phyloP scores from a whole-genome alignment of 2,888 invertebrate genomes.

The Penaeus monodon region DNA sequence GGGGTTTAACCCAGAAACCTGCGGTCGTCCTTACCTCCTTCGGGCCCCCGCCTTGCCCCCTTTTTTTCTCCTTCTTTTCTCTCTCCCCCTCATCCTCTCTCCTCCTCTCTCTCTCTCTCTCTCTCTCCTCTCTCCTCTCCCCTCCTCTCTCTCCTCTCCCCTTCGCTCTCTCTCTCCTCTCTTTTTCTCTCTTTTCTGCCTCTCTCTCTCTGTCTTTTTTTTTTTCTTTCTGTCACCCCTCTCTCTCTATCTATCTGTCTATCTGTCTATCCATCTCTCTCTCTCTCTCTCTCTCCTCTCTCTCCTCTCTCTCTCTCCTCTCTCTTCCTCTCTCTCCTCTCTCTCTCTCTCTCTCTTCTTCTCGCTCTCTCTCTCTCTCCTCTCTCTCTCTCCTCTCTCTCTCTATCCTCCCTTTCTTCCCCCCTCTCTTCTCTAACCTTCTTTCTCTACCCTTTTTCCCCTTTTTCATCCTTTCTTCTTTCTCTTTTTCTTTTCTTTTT shows the following conservation, averaged over 20 bases:
- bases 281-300: not conserved
- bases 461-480: not conserved
- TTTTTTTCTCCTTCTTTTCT: too few relatives aligned
- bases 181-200: conserved; percentile 4
- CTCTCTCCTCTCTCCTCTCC: too few relatives aligned
- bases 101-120: too few relatives aligned
- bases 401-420: not conserved
- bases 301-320: conserved; percentile 9
- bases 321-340: not conserved
- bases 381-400: not conserved
- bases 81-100: too few relatives aligned
- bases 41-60: too few relatives aligned
- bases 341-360: not conserved
- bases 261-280: not conserved
- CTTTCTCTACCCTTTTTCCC: not conserved
- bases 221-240: not conserved
- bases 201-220: not conserved
- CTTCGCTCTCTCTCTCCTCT: not conserved
- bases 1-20: too few relatives aligned
- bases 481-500: not conserved
- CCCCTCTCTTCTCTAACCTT: not conserved
- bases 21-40: too few relatives aligned
- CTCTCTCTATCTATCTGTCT: not conserved
- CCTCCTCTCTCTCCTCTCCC: too few relatives aligned
- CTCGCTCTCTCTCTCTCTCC: not conserved